phyloP scores from a whole-genome alignment of 1,140 invertebrate species.

The Drosophila lowei region DNA sequence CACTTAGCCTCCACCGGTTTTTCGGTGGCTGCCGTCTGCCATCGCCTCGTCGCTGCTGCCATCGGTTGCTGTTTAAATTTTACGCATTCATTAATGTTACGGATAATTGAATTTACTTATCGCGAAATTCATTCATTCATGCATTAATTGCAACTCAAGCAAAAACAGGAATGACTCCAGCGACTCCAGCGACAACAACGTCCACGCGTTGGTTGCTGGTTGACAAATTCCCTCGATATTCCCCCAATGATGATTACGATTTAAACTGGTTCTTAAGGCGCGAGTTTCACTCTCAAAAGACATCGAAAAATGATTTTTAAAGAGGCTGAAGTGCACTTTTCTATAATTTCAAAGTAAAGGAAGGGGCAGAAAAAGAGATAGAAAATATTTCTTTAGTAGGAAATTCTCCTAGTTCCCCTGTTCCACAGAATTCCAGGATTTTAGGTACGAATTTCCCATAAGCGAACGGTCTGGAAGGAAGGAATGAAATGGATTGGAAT shows the following conservation, averaged over 20 bases:
- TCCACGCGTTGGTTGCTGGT: conserved; percentile 12
- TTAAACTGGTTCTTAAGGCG: conserved; percentile 29
- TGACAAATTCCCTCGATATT: conserved; percentile 36
- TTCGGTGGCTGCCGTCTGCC: background rate
- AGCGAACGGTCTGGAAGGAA: no score
- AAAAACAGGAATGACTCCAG: conserved; percentile 16
- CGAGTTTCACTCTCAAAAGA: conserved; percentile 2
- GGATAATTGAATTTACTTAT: conserved; percentile 82
- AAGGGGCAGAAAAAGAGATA: no score
- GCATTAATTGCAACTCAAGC: conserved; percentile 61
- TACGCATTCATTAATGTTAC: conserved; percentile 79
- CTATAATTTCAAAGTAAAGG: no score
- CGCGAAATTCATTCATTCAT: conserved; percentile 75
- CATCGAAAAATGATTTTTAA: background rate
- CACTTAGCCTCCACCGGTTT: conserved; percentile 59
- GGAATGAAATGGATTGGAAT: no score
- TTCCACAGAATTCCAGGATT: no score
- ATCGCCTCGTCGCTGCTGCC: conserved; percentile 1
- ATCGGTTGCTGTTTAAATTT: conserved; percentile 68
- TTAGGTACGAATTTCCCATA: no score
- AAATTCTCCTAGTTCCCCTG: no score
- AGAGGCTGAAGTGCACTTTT: no score
- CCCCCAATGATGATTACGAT: conserved; percentile 20
- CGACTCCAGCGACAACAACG: background rate
- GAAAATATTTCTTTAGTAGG: no score